A percentile compares a stretch with the other conserved stretches of the same genome.
Conservation (phyloP, 1,140 invertebrate species). For the Lanistes nyassanus region DNA sequence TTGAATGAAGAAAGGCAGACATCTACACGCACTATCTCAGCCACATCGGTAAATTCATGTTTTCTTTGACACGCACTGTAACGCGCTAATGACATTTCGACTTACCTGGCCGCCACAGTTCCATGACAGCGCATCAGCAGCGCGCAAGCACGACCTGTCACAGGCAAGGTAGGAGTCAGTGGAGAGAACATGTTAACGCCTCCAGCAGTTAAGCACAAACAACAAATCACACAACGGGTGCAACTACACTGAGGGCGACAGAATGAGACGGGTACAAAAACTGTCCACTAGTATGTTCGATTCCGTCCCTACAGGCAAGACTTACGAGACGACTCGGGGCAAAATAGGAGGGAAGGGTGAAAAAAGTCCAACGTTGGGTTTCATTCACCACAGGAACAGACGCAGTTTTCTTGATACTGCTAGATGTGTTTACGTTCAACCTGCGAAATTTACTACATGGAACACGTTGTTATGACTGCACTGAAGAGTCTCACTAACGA, state of each 20-base stretch:
- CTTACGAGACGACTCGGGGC: too few species aligned
- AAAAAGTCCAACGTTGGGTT: not conserved
- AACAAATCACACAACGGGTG: not conserved
- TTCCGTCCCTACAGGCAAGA: too few species aligned
- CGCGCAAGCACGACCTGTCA: constrained; percentile 9
- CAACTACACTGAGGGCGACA: not conserved
- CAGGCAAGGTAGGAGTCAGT: not conserved
- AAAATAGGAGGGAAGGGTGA: not conserved
- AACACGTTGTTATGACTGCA: too few species aligned
- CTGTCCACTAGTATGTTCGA: not conserved
- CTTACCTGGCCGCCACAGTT: constrained; percentile 6
- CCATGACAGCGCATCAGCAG: constrained; percentile 1
- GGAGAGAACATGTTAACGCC: not conserved
- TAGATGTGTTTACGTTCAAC: too few species aligned
- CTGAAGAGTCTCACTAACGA: too few species aligned
- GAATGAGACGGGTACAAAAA: not conserved
- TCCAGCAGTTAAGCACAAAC: too few species aligned
- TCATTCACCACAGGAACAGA: too few species aligned
- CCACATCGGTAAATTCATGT: too few species aligned
- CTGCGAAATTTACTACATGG: too few species aligned
- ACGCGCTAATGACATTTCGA: not conserved
- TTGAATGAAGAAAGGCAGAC: not conserved
- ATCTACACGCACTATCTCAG: too few species aligned
- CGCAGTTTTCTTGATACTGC: too few species aligned
- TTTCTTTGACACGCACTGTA: too few species aligned